Evolutionary conservation across 2,797 vertebrate species (phyloP).

Genomic region (Acanthurus leucopareius): DNA sequence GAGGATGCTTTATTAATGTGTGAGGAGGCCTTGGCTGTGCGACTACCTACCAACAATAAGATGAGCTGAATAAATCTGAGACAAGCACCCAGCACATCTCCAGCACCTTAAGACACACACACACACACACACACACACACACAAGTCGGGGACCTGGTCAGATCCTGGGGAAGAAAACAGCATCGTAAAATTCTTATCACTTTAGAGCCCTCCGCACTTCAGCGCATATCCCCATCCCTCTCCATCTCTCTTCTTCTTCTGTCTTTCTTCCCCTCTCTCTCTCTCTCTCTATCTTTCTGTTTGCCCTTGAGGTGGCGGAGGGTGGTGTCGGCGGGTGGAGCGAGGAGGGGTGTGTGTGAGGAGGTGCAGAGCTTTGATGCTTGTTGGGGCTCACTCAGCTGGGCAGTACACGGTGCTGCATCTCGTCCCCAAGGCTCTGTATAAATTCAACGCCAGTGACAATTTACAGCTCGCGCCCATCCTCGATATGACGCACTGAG

Average conservation of each 20-base stretch:
- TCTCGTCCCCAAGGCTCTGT: conserved; percentile 79
- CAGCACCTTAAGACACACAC: conserved; percentile 4
- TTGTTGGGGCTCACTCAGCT: conserved; percentile 78
- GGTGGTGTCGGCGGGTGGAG: conserved; percentile 63
- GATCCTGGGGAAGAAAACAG: conserved; percentile 75
- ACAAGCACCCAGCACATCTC: conserved; percentile 50
- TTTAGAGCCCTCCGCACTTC: conserved; percentile 71
- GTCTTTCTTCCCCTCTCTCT: conserved; percentile 40
- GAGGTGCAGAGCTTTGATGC: conserved; percentile 62
- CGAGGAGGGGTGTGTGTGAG: conserved; percentile 19
- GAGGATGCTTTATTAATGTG: conserved; percentile 73
- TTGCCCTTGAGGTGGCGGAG: conserved; percentile 82
- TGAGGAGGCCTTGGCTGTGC: conserved; percentile 70
- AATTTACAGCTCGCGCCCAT: conserved; percentile 82
- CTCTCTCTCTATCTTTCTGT: conserved; percentile 42
- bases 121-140: background rate
- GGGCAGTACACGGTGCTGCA: conserved; percentile 67
- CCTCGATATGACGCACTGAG: conserved; percentile 75
- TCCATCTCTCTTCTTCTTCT: conserved; percentile 33
- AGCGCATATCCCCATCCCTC: conserved; percentile 40
- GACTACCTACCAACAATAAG: conserved; percentile 62
- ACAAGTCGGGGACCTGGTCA: conserved; percentile 66
- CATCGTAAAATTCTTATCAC: conserved; percentile 81
- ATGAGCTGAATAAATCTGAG: conserved; percentile 80
- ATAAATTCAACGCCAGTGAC: conserved; percentile 82